Evolutionary conservation across 2,113 vertebrate genomes (phyloP), one percentile per base, ranked within the genome.

Genomic region (Aldabrachelys gigantea): DNA sequence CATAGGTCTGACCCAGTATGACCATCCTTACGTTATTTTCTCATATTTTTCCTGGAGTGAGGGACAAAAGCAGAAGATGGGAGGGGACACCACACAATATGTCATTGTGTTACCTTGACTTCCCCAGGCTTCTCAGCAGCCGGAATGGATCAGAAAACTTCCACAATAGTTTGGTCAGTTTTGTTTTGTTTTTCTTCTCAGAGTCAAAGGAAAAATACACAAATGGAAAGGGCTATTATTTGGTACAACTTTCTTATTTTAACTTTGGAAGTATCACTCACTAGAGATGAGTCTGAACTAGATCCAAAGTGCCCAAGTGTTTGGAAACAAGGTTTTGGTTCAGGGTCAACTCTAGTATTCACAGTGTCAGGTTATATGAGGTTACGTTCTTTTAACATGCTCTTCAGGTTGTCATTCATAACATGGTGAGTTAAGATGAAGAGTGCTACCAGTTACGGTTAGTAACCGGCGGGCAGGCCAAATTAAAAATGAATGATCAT

Each of bases 121-220:
- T 89, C 35, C 41, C 76, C 47, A 76, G 41, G 10, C 17, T 59
- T 82, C 62, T 24, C 35, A 29, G 52, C 54, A 41, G 82, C 41
- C 52, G 53, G 25, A 87, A 91, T 91, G 95, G 78, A 7, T 14
- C 22, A 85, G 41, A 79, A 95, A 79, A 35, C 1, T 57, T 78
- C 52, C 27, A 53, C 35, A 69, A 72, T 91, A 29, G 41, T 25
- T 87, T 1, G 2, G 72, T 82, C 27, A 84, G 17, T 59, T 69
- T n/a, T 85, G 1, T 1, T 22, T 10, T n/a, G n/a, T 80, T 19
- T 4, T 49, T 76, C 8, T 22, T 80, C 78, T 31, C n/a, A 91
- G 57, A 80, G 50, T 24, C 76, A 79, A 84, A 62, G 49, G 49
- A 82, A 82, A 95, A 54, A 4, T 49, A 88, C 21, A 24, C 84